phyloP scores from a whole-genome alignment of 2,888 invertebrate genomes.

The Eulithis prunata region DNA sequence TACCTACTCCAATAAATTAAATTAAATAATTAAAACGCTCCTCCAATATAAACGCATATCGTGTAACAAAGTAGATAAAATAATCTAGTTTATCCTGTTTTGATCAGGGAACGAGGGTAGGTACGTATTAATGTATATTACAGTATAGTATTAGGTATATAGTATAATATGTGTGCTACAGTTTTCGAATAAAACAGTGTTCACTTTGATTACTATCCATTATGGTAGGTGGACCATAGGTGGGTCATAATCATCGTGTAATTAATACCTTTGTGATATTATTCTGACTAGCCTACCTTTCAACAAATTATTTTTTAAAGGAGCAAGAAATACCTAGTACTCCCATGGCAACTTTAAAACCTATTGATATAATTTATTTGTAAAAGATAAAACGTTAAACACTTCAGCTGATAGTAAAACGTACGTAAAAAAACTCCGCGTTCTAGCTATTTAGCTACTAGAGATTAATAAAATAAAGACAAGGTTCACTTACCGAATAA shows the following conservation, averaged over 20 bases:
- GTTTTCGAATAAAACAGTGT: constrained; percentile 7
- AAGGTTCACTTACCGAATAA: constrained; percentile 7
- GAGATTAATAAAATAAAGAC: constrained; percentile 10
- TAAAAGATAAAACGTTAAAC: neutral
- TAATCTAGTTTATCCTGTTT: no score
- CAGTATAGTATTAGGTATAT: no score
- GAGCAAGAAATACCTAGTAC: no score
- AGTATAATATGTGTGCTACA: no score
- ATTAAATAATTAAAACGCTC: no score
- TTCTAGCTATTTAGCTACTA: constrained; percentile 6
- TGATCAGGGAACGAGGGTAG: no score
- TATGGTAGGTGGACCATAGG: neutral
- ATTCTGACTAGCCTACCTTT: neutral
- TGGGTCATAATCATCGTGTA: neutral
- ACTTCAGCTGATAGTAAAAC: constrained; percentile 8
- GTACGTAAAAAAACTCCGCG: constrained; percentile 5
- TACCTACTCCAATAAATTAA: no score
- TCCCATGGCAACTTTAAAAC: no score
- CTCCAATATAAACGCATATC: no score
- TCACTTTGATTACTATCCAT: constrained; percentile 6
- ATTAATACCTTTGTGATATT: constrained; percentile 1
- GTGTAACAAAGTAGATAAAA: no score
- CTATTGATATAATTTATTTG: neutral
- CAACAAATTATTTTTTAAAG: no score
- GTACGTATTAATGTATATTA: no score